A percentile compares a stretch with the other conserved stretches of the same genome.
Evolutionary conservation across 2,113 vertebrate genomes (phyloP).

Genomic region (Atrichornis clamosus): DNA sequence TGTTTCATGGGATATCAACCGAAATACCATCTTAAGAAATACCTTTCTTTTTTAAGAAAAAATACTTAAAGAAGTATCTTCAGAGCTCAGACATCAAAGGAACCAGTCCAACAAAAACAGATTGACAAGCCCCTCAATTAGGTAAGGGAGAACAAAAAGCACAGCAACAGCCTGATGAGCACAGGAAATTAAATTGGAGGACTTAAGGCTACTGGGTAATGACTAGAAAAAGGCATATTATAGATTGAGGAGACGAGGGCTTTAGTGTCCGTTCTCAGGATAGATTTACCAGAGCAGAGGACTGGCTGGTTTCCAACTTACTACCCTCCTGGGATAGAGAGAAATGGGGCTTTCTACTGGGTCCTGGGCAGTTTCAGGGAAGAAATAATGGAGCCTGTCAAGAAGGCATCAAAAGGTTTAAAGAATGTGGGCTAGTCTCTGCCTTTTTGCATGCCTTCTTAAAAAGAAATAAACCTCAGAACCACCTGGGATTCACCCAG

Average conservation of each 20-base stretch:
- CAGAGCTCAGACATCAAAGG: not conserved
- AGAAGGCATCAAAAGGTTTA: not conserved
- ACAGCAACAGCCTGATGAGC: not conserved
- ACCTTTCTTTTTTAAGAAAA: not conserved
- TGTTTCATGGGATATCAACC: not conserved
- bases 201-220: not conserved
- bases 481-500: constrained; percentile 40
- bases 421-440: not conserved
- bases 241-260: not conserved
- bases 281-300: not conserved
- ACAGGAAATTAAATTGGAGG: not conserved
- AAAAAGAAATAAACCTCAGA: constrained; percentile 49
- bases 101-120: not conserved
- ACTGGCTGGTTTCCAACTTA: not conserved
- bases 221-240: not conserved
- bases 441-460: constrained; percentile 27
- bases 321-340: not conserved
- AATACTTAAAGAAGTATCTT: not conserved
- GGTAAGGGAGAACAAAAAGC: not conserved
- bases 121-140: not conserved
- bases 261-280: not conserved
- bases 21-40: not conserved
- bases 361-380: not conserved
- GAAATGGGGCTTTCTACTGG: not conserved
- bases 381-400: not conserved